Evolutionary conservation across 2,113 vertebrate genomes (phyloP).

Genomic region (Myocastor coypus): DNA sequence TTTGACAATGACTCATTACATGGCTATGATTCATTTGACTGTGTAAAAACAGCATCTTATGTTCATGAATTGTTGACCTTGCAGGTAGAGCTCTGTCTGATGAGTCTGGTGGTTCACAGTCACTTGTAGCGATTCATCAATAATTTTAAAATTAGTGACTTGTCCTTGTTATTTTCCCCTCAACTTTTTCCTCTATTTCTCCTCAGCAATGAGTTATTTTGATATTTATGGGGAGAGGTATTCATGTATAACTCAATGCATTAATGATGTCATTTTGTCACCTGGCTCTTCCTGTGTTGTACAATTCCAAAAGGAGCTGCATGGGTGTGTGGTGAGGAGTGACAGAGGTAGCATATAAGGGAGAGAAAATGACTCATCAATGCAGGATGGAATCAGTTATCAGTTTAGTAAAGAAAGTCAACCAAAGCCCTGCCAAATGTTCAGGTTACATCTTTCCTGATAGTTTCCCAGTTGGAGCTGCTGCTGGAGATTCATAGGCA

Average conservation of each 20-base stretch:
- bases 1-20: slow-evolving; percentile 18
- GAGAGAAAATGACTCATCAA: neutral
- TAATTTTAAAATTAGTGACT: slow-evolving; percentile 56
- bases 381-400: slow-evolving; percentile 49
- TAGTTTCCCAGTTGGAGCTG: neutral
- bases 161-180: neutral
- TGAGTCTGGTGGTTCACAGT: slow-evolving; percentile 31
- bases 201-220: slow-evolving; percentile 74
- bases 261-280: slow-evolving; percentile 66
- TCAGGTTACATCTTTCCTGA: neutral
- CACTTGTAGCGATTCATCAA: slow-evolving; percentile 30
- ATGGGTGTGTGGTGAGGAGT: neutral
- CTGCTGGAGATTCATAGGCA: slow-evolving; percentile 12
- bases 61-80: neutral
- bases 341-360: neutral
- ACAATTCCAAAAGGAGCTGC: slow-evolving; percentile 73
- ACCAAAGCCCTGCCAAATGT: neutral
- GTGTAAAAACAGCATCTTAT: neutral
- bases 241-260: slow-evolving; percentile 62
- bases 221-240: slow-evolving; percentile 64
- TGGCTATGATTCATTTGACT: neutral
- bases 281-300: slow-evolving; percentile 74
- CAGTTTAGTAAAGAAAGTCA: slow-evolving; percentile 7
- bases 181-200: neutral
- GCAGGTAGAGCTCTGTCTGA: neutral